Evolutionary conservation across 1,140 invertebrate genomes (phyloP).

Genomic region (Colletes latitarsis): DNA sequence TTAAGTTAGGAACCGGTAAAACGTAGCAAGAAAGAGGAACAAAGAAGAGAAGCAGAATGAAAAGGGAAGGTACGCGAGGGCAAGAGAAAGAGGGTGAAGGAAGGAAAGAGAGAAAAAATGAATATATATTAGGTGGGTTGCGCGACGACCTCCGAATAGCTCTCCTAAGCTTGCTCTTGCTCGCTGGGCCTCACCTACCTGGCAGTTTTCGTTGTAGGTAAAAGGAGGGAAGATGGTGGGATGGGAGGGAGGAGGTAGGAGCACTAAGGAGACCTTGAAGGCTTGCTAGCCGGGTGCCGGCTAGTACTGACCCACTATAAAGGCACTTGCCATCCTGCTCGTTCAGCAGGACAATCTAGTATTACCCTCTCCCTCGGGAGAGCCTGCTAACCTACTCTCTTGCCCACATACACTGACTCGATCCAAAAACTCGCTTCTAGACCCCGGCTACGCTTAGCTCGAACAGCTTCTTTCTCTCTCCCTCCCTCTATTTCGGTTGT

Average conservation of each 20-base stretch:
- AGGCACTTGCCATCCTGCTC: conserved; percentile 79
- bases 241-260: conserved; percentile 51
- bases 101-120: conserved; percentile 58
- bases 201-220: conserved; percentile 68
- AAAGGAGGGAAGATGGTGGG: conserved; percentile 58
- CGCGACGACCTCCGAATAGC: conserved; percentile 56
- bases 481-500: conserved; percentile 9
- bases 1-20: conserved; percentile 45
- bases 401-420: conserved; percentile 74
- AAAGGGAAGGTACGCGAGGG: conserved; percentile 15
- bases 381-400: conserved; percentile 80
- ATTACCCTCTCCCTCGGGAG: conserved; percentile 71
- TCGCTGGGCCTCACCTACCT: conserved; percentile 70
- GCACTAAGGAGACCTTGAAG: conserved; percentile 73
- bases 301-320: conserved; percentile 81
- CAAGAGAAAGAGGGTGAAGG: conserved; percentile 38
- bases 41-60: conserved; percentile 21
- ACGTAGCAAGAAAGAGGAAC: conserved; percentile 25
- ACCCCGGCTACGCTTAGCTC: conserved; percentile 59
- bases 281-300: conserved; percentile 74
- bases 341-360: conserved; percentile 68
- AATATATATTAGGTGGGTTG: conserved; percentile 70
- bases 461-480: conserved; percentile 43
- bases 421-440: conserved; percentile 68
- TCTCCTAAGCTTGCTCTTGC: conserved; percentile 48